phyloP scores from a whole-genome alignment of 2,888 invertebrate genomes.

The Linnaemya vulpina region DNA sequence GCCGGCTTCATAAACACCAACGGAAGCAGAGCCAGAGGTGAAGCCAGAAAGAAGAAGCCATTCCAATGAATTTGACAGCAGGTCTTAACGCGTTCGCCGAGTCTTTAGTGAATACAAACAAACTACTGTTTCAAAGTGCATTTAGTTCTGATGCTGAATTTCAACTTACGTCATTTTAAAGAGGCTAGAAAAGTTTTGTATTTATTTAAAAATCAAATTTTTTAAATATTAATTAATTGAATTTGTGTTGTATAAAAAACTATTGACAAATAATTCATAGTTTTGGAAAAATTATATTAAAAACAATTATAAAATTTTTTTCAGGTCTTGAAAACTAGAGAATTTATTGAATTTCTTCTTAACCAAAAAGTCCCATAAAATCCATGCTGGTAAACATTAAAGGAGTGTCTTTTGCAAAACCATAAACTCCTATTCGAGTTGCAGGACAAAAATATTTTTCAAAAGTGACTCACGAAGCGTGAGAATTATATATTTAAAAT shows the following conservation, averaged over 20 bases:
- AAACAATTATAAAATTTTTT: background rate
- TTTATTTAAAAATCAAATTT: background rate
- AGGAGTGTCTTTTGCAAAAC: no score
- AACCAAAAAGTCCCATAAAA: no score
- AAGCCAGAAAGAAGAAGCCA: conserved; percentile 41
- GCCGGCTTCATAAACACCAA: conserved; percentile 43
- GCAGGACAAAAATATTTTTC: no score
- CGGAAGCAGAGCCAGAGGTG: conserved; percentile 24
- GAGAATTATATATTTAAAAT: no score
- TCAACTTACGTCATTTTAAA: conserved; percentile 29
- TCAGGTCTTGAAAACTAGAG: background rate
- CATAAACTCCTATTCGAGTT: no score
- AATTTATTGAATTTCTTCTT: no score
- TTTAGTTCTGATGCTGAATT: background rate
- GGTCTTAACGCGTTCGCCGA: conserved; percentile 9
- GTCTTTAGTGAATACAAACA: background rate
- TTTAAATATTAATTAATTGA: background rate
- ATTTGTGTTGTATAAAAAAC: background rate
- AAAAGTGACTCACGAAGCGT: no score
- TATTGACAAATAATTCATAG: conserved; percentile 10
- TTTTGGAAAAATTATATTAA: background rate
- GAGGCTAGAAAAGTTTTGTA: background rate
- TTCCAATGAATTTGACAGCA: conserved; percentile 59
- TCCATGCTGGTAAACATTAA: no score
- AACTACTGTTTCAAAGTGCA: background rate